Evolutionary conservation across 2,888 invertebrate species (phyloP), one percentile per base, ranked within the genome.

Genomic region (Athrips mouffetella): DNA sequence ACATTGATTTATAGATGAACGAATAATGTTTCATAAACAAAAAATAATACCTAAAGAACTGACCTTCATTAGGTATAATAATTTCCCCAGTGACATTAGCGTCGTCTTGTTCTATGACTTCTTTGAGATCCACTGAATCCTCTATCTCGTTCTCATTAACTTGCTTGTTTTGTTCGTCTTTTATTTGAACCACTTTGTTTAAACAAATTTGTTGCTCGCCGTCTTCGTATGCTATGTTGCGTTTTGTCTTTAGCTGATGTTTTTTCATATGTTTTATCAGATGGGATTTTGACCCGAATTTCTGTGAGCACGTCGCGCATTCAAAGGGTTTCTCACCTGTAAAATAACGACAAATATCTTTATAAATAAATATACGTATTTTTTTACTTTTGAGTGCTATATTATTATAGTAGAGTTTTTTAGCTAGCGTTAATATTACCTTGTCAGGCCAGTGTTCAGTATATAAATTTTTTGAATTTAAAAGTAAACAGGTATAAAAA

Each of bases 241-340:
- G 5, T 51, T 70, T 74, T 45, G 68, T 70, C 23, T 63, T 63
- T 15, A 55, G 55, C 5, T 70, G 59, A 46, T 84, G 82, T 2
- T 57, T 61, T 61, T 76, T 81, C 1, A 76, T 46, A 51, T 88
- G 87, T 48, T 74, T 80, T 27, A 70, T 57, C 21, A 82, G 65
- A 47, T 80, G 74, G 0, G 74, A 65, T 59, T 79, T 84, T 2
- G 80, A 76, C n/a, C 74, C 52, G 50, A 76, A 84, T 46, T 70
- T 79, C 23, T 63, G 63, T 1, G 65, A 50, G 49, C 87, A 88
- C 13, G 62, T 59, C 0, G 70, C 65, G 47, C 87, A 88, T 55
- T 83, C 80, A 47, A 73, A 86, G 4, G 85, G 84, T 56, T 76
- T 83, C 58, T 86, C 85, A 30, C 84, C 87, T 88, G 70, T 2